Evolutionary conservation across 2,888 invertebrate species (phyloP).

Genomic region (Apotomis capreana): DNA sequence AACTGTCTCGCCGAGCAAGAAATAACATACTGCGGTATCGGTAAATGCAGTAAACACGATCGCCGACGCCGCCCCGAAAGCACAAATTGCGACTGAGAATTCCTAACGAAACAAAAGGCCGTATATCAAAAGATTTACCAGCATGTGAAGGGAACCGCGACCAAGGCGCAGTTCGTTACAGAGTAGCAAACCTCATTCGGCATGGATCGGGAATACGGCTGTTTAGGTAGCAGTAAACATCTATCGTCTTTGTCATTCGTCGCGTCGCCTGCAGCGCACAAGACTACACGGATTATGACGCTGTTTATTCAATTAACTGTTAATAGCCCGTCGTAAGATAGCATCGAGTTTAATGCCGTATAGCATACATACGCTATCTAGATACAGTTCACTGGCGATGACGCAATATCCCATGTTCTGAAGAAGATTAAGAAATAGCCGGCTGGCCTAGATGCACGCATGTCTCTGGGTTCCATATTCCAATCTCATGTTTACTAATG

Average conservation of each 20-base stretch:
- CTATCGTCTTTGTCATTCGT: slow-evolving; percentile 21
- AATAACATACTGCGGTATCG: slow-evolving; percentile 56
- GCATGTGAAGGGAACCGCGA: slow-evolving; percentile 36
- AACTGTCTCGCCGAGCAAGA: slow-evolving; percentile 65
- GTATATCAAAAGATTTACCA: slow-evolving; percentile 39
- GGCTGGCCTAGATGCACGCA: slow-evolving; percentile 20
- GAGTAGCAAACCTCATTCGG: slow-evolving; percentile 34
- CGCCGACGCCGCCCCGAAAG: slow-evolving; percentile 36
- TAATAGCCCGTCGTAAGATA: slow-evolving; percentile 38
- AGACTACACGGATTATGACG: slow-evolving; percentile 38
- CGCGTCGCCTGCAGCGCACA: slow-evolving; percentile 22
- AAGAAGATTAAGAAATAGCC: slow-evolving; percentile 19
- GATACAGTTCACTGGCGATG: slow-evolving; percentile 17
- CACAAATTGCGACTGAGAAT: slow-evolving; percentile 34
- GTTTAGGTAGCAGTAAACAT: slow-evolving; percentile 19
- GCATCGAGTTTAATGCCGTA: slow-evolving; percentile 23
- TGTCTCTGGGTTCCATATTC: neutral
- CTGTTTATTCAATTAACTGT: slow-evolving; percentile 41
- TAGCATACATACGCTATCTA: slow-evolving; percentile 16
- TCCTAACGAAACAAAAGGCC: slow-evolving; percentile 36
- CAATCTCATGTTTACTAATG: slow-evolving; percentile 38
- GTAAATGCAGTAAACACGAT: slow-evolving; percentile 53
- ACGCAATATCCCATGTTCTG: slow-evolving; percentile 23
- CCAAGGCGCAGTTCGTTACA: slow-evolving; percentile 25
- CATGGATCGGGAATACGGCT: slow-evolving; percentile 21